Evolutionary conservation across 2,113 vertebrate species (phyloP), one percentile per base, ranked within the genome.

Genomic region (Dipodomys stephensi): DNA sequence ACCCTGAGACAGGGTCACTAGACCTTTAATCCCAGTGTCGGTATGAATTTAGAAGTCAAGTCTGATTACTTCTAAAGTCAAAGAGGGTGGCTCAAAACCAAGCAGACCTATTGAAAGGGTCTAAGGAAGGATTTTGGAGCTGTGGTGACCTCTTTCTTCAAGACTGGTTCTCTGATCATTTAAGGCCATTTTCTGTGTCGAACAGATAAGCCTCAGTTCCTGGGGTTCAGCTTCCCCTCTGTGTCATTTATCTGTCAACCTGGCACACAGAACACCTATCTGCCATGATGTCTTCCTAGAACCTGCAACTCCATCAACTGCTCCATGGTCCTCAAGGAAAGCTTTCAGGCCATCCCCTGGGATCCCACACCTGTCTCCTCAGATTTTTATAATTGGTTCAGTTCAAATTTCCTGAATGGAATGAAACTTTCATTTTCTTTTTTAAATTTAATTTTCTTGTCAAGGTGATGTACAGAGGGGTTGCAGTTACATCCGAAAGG

Each of bases 1-100:
- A 62, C 62, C 16, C 1, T 74, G 39, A 88, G 27, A 60, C 30
- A 72, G 10, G 53, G 57, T 32, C 25, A 5, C 6, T 23, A 71
- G 62, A 25, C 16, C 2, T 19, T 79, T 4, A n/a, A 46, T 80
- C 3, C 2, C 23, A 87, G 13, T n/a, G 7, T 86, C 7, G 77
- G 13, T 87, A 78, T 84, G 35, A 86, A 94, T 91, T 92, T 87
- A 92, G 39, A 87, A 68, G 62, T 2, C n/a, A 39, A 88, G 20
- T 25, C 22, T 60, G 19, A 32, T 84, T 30, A 53, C 16, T 44
- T 73, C 15, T 22, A 72, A 64, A 64, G 62, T 88, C 57, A 44
- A 81, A 83, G 35, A 35, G 0, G 65, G 9, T 57, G 62, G 28
- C 28, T 82, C 6, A 27, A 53, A 46, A 35, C 4, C n/a, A 68